Base-by-base conservation (phyloP, 2,888 invertebrate species). In the Himalopsyche tibetana region DNA sequence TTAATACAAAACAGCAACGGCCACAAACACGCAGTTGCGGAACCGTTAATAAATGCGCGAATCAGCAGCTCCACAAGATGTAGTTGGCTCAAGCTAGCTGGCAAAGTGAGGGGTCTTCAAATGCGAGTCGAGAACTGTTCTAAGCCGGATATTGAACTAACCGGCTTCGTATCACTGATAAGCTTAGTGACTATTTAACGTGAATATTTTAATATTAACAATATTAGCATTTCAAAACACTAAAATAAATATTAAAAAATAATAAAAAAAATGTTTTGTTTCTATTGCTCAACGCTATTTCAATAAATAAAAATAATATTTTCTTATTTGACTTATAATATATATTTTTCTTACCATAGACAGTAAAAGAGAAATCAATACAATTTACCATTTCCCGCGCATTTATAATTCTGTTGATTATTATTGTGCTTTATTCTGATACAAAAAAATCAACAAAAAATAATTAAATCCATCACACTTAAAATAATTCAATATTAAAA, bases 81-180 rank as follows among this genome's bases (percentile, higher is more conserved):
- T 11, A 63, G 28, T 19, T 8, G 2, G 19, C 19, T 63, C 63
- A 4, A 63, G 63, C n/a, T 51, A 15, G 51, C 19, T 63, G 63
- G 63, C 19, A 63, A 63, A 63, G 63, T 63, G 63, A n/a, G 63
- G 63, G 63, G 63, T 63, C 63, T 15, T 19, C 63, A 63, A 63
- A 6, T 28, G 63, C 63, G 19, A 4, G 5, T 19, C n/a, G 63
- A 2, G 3, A 0, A 63, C 19, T 19, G 28, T 6, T 1, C 63
- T 19, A 4, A 19, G 8, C 63, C 63, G 63, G 63, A 63, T 19
- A 28, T 63, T 2, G 6, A 9, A 19, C 63, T 19, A 63, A 63
- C 19, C 63, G 63, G 63, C 63, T 9, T n/a, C 15, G 51, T 51
- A 51, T 51, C 51, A 15, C 4, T 4, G 51, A 51, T 8, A 51